A percentile compares a stretch with the other conserved stretches of the same genome.
Conservation (phyloP, 2,797 vertebrate species). For the Danionella dracula region DNA sequence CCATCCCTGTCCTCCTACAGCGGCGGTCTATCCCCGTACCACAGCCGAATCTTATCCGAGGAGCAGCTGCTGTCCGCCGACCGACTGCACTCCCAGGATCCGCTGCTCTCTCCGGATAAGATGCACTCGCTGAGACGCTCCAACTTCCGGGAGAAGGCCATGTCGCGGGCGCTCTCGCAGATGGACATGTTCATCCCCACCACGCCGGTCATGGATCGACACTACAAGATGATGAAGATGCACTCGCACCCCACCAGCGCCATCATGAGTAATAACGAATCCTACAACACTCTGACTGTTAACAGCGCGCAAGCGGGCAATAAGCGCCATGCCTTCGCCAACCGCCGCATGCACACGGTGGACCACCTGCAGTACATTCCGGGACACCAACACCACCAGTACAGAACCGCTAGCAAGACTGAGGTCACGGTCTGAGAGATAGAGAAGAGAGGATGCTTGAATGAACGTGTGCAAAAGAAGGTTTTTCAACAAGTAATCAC, state of each 20-base stretch:
- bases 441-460: not conserved
- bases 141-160: slow-evolving; percentile 76
- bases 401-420: slow-evolving; percentile 94
- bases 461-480: not conserved
- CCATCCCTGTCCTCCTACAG: slow-evolving; percentile 62
- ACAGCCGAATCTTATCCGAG: slow-evolving; percentile 84
- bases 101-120: slow-evolving; percentile 88
- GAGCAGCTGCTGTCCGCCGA: slow-evolving; percentile 91
- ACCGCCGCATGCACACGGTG: slow-evolving; percentile 92
- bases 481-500: not conserved
- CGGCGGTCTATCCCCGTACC: slow-evolving; percentile 58
- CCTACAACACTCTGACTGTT: slow-evolving; percentile 87
- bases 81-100: slow-evolving; percentile 93
- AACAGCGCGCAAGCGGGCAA: slow-evolving; percentile 73
- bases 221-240: slow-evolving; percentile 90
- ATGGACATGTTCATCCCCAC: slow-evolving; percentile 89
- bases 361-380: slow-evolving; percentile 95
- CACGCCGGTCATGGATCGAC: slow-evolving; percentile 88
- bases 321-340: slow-evolving; percentile 94
- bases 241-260: slow-evolving; percentile 91
- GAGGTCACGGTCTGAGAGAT: slow-evolving; percentile 91
- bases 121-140: slow-evolving; percentile 80
- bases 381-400: slow-evolving; percentile 84
- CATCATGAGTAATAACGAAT: slow-evolving; percentile 76
- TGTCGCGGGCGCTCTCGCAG: slow-evolving; percentile 89